Base-by-base conservation (phyloP, 2,888 invertebrate genomes). In the Aleiodes alternator region DNA sequence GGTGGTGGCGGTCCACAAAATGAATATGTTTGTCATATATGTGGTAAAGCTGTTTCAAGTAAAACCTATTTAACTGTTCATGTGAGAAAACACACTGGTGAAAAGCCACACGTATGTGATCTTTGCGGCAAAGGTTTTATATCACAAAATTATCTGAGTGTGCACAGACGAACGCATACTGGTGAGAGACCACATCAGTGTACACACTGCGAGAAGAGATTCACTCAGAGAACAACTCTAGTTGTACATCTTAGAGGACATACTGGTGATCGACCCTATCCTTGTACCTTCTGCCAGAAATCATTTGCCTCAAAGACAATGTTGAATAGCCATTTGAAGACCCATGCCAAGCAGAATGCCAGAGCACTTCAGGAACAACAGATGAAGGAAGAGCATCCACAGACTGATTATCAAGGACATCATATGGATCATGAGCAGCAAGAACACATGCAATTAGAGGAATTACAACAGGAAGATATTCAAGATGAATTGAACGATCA, bases 21-120 rank as follows among this genome's bases (percentile, higher is more conserved):
- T 76, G 92, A 92, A 87, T 91, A 90, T 87, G 90, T 92, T 4
- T 93, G 93, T 87, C 92, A 91, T 82, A 91, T 93, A 59, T 93
- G 93, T 87, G 92, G 93, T 73, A 93, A 93, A 88, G 90, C 92
- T 79, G 91, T 93, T 5, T 91, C 92, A 50, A 91, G 91, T 75
- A 88, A 92, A 57, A 92, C 92, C 50, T 93, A 93, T 81, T 90
- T 93, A 80, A 92, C 92, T 86, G 92, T 92, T 84, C 93, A 93
- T 84, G 90, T 92, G 78, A 89, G 93, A 51, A 93, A 93, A 68
- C 93, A 93, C 85, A 92, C 92, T 1, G 93, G 92, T 0, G 92
- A 92, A 87, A 93, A 93, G 87, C 93, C 93, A 0, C 91, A 93
- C 82, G 90, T 92, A 0, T 93, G 93, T 90, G 91, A 91, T 57